Evolutionary conservation across 37 sponge, comb jelly and placozoan species (phyloP).

Genomic region (Chondrosia reniformis): DNA sequence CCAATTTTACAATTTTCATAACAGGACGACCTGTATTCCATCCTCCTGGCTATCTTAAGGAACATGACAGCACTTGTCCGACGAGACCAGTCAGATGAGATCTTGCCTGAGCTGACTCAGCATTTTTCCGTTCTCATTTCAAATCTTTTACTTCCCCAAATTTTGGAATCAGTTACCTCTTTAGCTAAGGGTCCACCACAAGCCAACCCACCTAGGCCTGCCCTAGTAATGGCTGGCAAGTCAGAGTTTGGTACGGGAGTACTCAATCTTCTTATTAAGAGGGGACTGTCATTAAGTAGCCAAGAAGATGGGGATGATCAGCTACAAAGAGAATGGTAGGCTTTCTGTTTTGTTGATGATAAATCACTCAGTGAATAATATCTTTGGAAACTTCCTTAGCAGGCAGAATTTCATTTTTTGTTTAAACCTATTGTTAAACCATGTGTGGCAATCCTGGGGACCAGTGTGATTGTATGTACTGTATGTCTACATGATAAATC

Average conservation of each 20-base stretch:
- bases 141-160: neutral
- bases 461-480: too few relatives aligned
- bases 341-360: neutral
- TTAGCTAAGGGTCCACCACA: constrained; percentile 14
- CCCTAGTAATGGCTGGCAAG: constrained; percentile 10
- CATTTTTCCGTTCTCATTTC: neutral
- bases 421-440: too few relatives aligned
- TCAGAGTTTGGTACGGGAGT: constrained; percentile 23
- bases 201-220: constrained; percentile 8
- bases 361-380: too few relatives aligned
- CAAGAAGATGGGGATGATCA: neutral
- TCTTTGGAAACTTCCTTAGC: too few relatives aligned
- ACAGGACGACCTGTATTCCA: too few relatives aligned
- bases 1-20: too few relatives aligned
- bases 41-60: neutral
- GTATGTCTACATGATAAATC: too few relatives aligned
- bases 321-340: constrained; percentile 1
- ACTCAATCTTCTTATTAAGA: constrained; percentile 33
- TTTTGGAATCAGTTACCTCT: neutral
- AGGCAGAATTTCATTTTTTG: too few relatives aligned
- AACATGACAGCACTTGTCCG: constrained; percentile 17
- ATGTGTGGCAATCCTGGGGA: too few relatives aligned
- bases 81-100: neutral
- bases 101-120: neutral
- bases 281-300: constrained; percentile 37